Base-by-base conservation (phyloP, 1,140 invertebrate species). In the Pogonomyrmex barbatus region DNA sequence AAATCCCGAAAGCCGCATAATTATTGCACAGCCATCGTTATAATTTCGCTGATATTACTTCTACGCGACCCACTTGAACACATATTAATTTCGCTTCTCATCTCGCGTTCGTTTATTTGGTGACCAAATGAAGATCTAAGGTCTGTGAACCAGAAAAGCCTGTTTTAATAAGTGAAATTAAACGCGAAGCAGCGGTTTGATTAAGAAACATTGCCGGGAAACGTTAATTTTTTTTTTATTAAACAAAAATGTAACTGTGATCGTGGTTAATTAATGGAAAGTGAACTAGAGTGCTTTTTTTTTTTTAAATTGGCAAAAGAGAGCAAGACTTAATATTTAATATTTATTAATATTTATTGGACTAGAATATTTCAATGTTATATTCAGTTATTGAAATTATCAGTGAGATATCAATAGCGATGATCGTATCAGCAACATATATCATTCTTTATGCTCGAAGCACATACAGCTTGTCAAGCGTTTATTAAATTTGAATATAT, bases 11-110 rank as follows among this genome's bases (percentile, higher is more conserved):
- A 68, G 33, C 42, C 58, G 30, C 50, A 58, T 67, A 82, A 88
- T 88, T 88, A 88, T 89, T 52, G 10, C 73, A 58, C 73, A 24
- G 39, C 17, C 4, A 10, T 82, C 65, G 17, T 82, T 82, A 82
- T 4, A 82, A 30, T 82, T 70, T 70, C 30, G 8, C 47, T 47
- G n/a, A 54, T 50, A 58, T 47, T 73, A 82, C 30, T 73, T n/a
- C 39, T 9, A n/a, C 33, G 45, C 33, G 39, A 82, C 9, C 17
- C 30, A 47, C 42, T 60, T 81, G 47, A 17, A 70, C 65, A 73
- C 30, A 47, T 45, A 71, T 71, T 82, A 82, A 82, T 82, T 82
- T 82, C 36, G 17, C 54, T 60, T 82, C 54, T 47, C 79, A 47
- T 73, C 54, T 75, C 36, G 33, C 52, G 42, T 36, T 12, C 52